Evolutionary conservation across 2,797 vertebrate species (phyloP), one percentile per base, ranked within the genome.

Genomic region (Heterohyrax brucei): DNA sequence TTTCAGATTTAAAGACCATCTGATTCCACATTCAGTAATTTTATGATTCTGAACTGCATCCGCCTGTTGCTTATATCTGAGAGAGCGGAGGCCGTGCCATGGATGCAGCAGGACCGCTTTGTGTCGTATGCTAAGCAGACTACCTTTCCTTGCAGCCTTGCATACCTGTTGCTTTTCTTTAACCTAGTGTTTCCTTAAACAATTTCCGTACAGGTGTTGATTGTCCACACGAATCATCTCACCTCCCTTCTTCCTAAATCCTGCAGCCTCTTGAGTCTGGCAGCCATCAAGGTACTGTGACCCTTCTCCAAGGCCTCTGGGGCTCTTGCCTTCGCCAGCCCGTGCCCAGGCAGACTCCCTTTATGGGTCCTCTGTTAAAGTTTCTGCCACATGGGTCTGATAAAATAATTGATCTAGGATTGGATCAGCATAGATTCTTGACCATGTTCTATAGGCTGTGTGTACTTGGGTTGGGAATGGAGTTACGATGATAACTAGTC

Each of bases 141-240:
- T 53, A 1, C 79, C 33, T 59, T 2, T 0, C 61, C 62, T 33
- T 87, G 39, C 39, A 18, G 21, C 73, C 66, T 18, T 7, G 14
- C 59, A 50, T 48, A 6, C 22, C 10, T 61, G 82, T 28, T 19
- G 10, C 21, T 44, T 62, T 39, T 50, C 68, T 7, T 30, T 21
- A 6, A 1, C 39, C 87, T 77, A 24, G 30, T 50, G 0, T 1
- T 8, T 3, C 64, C 14, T 3, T 85, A 18, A 12, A 0, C 73
- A 61, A 2, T 87, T 93, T 85, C 85, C 79, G 93, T 24, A 73
- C 70, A 99, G 99, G 99, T 99, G 64, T 97, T 99, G 93, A 99
- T 99, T 93, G 98, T 99, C 91, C 99, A 99, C 91, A 99, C 98
- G 1, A 99, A 99, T 96, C 98, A 98, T 79, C 98, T 99, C 97